Conservation (phyloP, 2,888 invertebrate genomes). For the Agonopterix alstromeriana region DNA sequence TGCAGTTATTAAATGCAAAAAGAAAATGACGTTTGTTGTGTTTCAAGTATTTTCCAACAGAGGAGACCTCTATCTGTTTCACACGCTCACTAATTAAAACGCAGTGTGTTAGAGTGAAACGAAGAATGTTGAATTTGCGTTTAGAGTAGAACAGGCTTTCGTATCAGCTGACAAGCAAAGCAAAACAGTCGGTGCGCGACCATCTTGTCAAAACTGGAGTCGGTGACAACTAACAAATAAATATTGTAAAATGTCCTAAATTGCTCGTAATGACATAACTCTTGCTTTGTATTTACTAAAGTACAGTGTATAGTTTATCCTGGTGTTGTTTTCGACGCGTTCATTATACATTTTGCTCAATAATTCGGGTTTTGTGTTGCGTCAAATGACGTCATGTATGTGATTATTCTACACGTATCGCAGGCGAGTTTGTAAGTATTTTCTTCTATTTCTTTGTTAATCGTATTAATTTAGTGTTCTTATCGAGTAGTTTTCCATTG, state of each 20-base stretch:
- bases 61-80: constrained; percentile 27
- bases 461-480: constrained; percentile 42
- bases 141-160: constrained; percentile 56
- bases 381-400: constrained; percentile 77
- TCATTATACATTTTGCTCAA: constrained; percentile 67
- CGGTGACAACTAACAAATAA: constrained; percentile 75
- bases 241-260: constrained; percentile 72
- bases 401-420: constrained; percentile 71
- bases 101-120: constrained; percentile 30
- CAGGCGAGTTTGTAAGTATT: constrained; percentile 74
- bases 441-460: constrained; percentile 66
- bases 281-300: constrained; percentile 57
- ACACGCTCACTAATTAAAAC: constrained; percentile 30
- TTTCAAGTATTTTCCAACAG: constrained; percentile 46
- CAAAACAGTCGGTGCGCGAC: constrained; percentile 78
- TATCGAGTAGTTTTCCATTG: constrained; percentile 37
- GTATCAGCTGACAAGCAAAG: constrained; percentile 79
- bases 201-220: constrained; percentile 77
- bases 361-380: constrained; percentile 72
- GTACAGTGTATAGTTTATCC: constrained; percentile 59
- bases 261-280: constrained; percentile 66
- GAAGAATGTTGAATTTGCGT: constrained; percentile 26
- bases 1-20: constrained; percentile 53
- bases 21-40: constrained; percentile 63
- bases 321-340: constrained; percentile 55